Evolutionary conservation across 2,113 vertebrate genomes (phyloP), one percentile per base, ranked within the genome.

Genomic region (Arizona elegans): DNA sequence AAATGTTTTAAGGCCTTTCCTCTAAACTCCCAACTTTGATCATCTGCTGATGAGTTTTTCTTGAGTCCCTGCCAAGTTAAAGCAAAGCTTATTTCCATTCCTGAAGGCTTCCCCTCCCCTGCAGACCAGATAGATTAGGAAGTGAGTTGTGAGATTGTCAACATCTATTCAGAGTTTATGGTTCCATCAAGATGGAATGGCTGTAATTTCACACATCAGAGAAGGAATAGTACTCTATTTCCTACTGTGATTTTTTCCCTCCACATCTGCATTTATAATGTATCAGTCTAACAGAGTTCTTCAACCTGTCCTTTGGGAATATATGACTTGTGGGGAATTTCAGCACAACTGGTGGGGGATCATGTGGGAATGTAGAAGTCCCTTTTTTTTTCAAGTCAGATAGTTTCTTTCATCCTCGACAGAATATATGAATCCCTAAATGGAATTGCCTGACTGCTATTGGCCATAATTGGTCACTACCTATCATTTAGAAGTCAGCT

Each of bases 1-100:
- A 93, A 0, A 23, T 93, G 70, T 86, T 94, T 81, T 3, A 0
- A 89, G 93, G 88, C 92, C 91, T 95, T 95, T 95, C 93, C 81
- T 54, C 54, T 43, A 56, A 94, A 86, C 94, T 94, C 88, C 43
- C 70, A 90, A 92, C 95, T 93, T 90, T 88, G 93, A 59, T 92
- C 91, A 93, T 88, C 91, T 91, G 95, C 94, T 95, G 95, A 62
- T 91, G 94, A 38, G 90, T 24, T 93, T 90, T 86, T 91, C 92
- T 93, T 70, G 93, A 81, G 96, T 93, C 56, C 55, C 90, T 10
- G 0, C 13, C 95, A 93, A 91, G 89, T 17, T 2, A 53, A 75
- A 91, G 65, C 59, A 86, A 94, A 81, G 94, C 87, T 96, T 90
- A 9, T 94, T 93, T 87, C 95, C 94, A 90, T 92, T 3, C 50